These are phyloP conservation scores for Nanorana parkeri DNA, from an alignment of 2,113 vertebrate genomes.

Conservation along the genomic window DNA sequence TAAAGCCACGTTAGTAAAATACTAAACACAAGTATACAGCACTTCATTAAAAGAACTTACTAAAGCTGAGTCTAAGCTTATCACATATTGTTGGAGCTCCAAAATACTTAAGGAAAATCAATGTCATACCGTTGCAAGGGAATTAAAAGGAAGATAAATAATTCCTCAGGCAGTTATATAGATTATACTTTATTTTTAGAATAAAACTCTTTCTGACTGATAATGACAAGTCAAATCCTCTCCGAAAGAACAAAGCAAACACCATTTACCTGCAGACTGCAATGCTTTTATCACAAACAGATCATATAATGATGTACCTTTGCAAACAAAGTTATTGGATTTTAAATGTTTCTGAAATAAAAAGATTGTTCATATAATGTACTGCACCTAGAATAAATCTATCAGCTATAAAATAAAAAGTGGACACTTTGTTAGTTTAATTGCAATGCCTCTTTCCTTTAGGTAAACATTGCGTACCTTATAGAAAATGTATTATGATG, in stretches of 20 bases:
- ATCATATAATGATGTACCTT: background rate
- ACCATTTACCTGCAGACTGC: background rate
- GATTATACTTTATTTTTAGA: conserved; percentile 27
- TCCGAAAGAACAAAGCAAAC: conserved; percentile 2
- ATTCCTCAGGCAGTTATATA: background rate
- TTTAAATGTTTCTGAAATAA: background rate
- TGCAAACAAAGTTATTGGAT: background rate
- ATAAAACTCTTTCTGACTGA: background rate
- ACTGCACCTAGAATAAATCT: too few relatives aligned
- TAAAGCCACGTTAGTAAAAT: background rate
- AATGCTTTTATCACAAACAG: background rate
- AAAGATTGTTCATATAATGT: background rate
- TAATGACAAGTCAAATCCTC: conserved; percentile 33
- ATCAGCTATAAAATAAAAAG: too few relatives aligned
- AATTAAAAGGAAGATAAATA: too few relatives aligned
- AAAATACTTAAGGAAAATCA: background rate
- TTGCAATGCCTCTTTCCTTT: too few relatives aligned
- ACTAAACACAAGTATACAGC: too few relatives aligned
- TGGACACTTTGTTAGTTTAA: too few relatives aligned
- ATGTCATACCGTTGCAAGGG: too few relatives aligned
- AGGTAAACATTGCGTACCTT: too few relatives aligned
- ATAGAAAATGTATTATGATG: too few relatives aligned
- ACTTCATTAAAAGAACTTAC: background rate
- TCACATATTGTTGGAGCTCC: background rate
- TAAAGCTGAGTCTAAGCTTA: background rate